Evolutionary conservation across 2,113 vertebrate genomes (phyloP).

Genomic region (Fregata magnificens): DNA sequence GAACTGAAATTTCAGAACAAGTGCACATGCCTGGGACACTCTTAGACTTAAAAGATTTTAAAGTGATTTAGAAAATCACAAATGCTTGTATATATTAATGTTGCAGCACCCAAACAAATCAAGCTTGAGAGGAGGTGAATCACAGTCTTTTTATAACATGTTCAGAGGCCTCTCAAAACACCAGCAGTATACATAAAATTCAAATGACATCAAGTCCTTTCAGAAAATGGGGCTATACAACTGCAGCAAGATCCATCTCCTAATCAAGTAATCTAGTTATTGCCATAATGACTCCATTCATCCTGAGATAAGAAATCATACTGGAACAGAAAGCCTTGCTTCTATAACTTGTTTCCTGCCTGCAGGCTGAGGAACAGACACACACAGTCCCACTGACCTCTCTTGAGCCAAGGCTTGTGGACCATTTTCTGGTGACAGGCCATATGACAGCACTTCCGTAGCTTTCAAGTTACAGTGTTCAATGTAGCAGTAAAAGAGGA

Average conservation of each 20-base stretch:
- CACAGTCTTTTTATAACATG: background rate
- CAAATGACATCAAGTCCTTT: background rate
- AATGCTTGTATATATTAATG: background rate
- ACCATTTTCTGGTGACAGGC: background rate
- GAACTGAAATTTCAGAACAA: background rate
- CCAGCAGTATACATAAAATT: background rate
- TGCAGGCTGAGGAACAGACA: background rate
- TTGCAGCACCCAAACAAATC: background rate
- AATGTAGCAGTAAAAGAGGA: background rate
- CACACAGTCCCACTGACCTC: background rate
- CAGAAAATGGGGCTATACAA: background rate
- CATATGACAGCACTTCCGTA: background rate
- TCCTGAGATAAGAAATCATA: background rate
- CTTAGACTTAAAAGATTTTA: background rate
- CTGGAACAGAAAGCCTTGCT: background rate
- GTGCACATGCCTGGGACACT: background rate
- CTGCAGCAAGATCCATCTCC: background rate
- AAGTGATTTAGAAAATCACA: background rate
- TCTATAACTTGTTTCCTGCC: background rate
- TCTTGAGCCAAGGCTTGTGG: background rate
- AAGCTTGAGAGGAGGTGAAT: background rate
- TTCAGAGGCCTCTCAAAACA: background rate
- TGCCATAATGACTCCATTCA: background rate
- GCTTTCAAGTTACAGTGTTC: background rate
- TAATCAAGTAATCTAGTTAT: background rate